These are phyloP conservation scores for Sceloporus undulatus DNA, from an alignment of 2,113 vertebrate species.

Conservation along the genomic window DNA sequence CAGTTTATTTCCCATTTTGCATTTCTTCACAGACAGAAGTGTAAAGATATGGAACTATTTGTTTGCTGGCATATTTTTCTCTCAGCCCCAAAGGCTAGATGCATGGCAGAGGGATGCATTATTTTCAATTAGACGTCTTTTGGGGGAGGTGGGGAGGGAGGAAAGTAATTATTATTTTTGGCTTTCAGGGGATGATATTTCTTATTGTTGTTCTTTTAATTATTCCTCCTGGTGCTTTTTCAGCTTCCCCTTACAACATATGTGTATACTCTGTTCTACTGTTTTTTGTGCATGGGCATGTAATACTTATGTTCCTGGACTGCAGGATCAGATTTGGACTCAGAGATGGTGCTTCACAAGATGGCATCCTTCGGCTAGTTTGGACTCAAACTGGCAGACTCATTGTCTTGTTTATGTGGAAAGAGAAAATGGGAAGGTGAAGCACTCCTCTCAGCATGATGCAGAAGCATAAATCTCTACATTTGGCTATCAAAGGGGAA, in stretches of 20 bases:
- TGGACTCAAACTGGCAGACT: no score
- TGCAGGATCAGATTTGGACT: not conserved
- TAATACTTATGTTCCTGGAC: not conserved
- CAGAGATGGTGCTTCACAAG: no score
- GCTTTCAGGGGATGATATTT: slow-evolving; percentile 70
- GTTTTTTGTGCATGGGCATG: slow-evolving; percentile 31
- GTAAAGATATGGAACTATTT: slow-evolving; percentile 71
- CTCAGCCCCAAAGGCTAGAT: slow-evolving; percentile 65
- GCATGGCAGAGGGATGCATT: slow-evolving; percentile 74
- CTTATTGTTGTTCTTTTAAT: slow-evolving; percentile 68
- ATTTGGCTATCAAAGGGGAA: no score
- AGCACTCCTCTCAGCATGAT: no score
- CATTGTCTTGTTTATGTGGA: no score
- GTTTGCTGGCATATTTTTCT: slow-evolving; percentile 69
- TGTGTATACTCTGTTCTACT: slow-evolving; percentile 66
- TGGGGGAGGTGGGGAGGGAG: slow-evolving; percentile 44
- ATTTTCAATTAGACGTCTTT: slow-evolving; percentile 70
- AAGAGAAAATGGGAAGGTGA: no score
- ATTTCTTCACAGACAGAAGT: slow-evolving; percentile 50
- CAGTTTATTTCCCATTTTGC: not conserved
- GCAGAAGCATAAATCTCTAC: no score
- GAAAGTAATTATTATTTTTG: slow-evolving; percentile 78
- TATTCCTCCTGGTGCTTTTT: slow-evolving; percentile 79
- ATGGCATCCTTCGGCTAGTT: no score
- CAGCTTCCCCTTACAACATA: slow-evolving; percentile 79